These are phyloP conservation scores for Bemisia tabaci DNA, from an alignment of 1,140 invertebrate species.

Conservation along the genomic window DNA sequence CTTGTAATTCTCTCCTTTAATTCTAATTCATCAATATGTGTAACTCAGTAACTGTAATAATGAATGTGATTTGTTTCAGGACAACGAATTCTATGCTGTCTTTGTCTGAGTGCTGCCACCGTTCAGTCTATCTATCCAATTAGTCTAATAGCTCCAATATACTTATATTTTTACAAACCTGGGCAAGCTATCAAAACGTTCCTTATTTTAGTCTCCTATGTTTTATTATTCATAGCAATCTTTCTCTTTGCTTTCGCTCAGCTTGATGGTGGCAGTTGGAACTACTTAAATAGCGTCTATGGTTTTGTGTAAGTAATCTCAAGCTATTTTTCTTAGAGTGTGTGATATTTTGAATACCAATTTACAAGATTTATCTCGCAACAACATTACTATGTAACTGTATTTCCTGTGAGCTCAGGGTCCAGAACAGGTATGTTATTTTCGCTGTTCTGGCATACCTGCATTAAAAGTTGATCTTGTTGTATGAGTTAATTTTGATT, in stretches of 20 bases:
- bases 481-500: no score
- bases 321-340: constrained; percentile 28
- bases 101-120: constrained; percentile 57
- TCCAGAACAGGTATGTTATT: no score
- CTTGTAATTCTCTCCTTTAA: no score
- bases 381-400: no score
- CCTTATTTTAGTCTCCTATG: constrained; percentile 29
- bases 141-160: constrained; percentile 63
- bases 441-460: no score
- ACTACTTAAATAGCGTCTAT: constrained; percentile 62
- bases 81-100: constrained; percentile 37
- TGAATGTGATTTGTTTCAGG: constrained; percentile 31
- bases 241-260: constrained; percentile 14
- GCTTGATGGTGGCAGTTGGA: constrained; percentile 40
- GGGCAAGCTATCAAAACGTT: constrained; percentile 22
- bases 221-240: constrained; percentile 3
- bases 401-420: no score
- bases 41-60: no score
- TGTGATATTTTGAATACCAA: no score
- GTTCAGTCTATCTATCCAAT: constrained; percentile 78
- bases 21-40: no score
- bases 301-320: constrained; percentile 62
- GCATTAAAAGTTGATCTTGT: no score
- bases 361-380: no score
- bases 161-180: constrained; percentile 17